Evolutionary conservation across 2,888 invertebrate genomes (phyloP).

Genomic region (Cetonia aurata): DNA sequence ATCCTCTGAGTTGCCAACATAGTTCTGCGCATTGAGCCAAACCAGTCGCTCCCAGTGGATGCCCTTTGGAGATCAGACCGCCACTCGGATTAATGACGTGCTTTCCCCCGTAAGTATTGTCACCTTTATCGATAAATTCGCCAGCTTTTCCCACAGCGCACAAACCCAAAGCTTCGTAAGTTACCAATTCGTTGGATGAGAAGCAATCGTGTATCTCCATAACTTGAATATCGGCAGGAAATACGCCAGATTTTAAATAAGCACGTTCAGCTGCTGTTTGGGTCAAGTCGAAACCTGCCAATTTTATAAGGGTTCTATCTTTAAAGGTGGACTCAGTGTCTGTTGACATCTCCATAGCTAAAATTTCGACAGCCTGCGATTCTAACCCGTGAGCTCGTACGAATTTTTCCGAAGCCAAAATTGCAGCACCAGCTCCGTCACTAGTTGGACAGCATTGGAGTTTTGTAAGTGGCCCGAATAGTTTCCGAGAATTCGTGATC

Average conservation of each 20-base stretch:
- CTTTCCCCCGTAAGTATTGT: conserved; percentile 98
- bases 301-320: conserved; percentile 83
- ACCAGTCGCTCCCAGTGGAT: conserved; percentile 96
- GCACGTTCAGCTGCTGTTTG: conserved; percentile 82
- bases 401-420: conserved; percentile 92
- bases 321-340: conserved; percentile 89
- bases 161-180: conserved; percentile 95
- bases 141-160: conserved; percentile 94
- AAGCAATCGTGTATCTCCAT: conserved; percentile 99
- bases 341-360: conserved; percentile 97
- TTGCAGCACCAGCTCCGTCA: conserved; percentile 94
- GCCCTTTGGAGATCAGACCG: conserved; percentile 98
- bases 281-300: conserved; percentile 95
- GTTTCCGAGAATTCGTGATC: conserved; percentile 87
- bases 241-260: conserved; percentile 80
- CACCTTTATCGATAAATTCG: conserved; percentile 90
- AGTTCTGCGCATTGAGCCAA: conserved; percentile 85
- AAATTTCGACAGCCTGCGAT: conserved; percentile 92
- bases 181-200: conserved; percentile 95
- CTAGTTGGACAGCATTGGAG: conserved; percentile 98
- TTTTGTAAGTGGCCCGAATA: conserved; percentile 94
- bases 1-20: conserved; percentile 86
- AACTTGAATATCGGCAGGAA: conserved; percentile 88
- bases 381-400: conserved; percentile 87
- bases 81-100: conserved; percentile 99